Evolutionary conservation across 2,797 vertebrate genomes (phyloP).

Genomic region (Synaphobranchus kaupii): DNA sequence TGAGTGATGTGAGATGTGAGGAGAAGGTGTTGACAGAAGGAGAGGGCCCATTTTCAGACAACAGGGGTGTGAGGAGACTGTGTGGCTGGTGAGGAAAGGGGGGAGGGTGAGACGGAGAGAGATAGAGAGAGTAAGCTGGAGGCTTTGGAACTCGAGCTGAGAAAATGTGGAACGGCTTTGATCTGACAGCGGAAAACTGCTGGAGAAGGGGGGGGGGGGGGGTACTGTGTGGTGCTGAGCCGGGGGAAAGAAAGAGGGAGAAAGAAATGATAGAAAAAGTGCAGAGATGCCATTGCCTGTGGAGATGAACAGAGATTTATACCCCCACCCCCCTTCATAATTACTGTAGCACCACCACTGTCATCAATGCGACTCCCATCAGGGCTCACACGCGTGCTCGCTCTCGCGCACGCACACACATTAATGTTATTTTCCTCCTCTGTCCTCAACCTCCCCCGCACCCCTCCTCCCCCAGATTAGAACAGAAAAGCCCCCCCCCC

Average conservation of each 20-base stretch:
- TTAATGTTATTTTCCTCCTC: conserved; percentile 6
- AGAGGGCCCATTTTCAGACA: not conserved
- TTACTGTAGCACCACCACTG: not conserved
- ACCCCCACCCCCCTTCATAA: not conserved
- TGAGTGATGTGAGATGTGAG: not conserved
- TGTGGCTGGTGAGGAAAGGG: not conserved
- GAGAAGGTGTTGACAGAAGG: not conserved
- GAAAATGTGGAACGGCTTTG: conserved; percentile 26
- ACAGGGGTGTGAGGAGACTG: not conserved
- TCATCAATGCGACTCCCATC: not conserved
- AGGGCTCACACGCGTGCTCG: not conserved
- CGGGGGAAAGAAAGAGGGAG: not conserved
- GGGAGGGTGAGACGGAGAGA: not conserved
- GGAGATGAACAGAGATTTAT: not conserved
- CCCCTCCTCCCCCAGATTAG: not conserved
- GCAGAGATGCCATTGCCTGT: conserved; percentile 1
- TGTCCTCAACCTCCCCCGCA: not conserved
- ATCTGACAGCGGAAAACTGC: conserved; percentile 27
- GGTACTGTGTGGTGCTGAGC: not conserved
- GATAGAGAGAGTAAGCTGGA: not conserved
- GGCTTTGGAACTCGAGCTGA: conserved; percentile 2
- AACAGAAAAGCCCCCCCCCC: not conserved
- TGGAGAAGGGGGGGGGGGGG: not conserved
- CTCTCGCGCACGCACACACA: not conserved
- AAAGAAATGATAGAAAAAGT: not conserved